These are phyloP conservation scores for Chondrilla cf. caribensis DNA, from an alignment of 37 sponge, comb jelly and placozoan genomes.

Conservation along the genomic window DNA sequence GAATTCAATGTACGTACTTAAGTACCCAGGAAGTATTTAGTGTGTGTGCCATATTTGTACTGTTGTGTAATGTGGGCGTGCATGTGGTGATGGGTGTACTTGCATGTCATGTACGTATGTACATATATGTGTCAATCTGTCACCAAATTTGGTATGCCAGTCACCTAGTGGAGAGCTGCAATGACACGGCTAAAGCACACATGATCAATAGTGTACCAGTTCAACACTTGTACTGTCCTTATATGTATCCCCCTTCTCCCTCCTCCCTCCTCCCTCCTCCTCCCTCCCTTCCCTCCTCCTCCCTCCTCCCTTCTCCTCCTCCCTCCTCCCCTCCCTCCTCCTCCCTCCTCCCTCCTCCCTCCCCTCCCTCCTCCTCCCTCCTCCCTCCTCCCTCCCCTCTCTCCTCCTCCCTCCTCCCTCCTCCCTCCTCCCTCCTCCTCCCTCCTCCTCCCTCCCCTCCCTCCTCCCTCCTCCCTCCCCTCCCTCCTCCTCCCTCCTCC, in stretches of 20 bases:
- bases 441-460: too few species aligned
- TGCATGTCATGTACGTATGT: neutral
- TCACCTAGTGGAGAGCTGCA: too few species aligned
- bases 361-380: neutral
- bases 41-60: neutral
- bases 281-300: neutral
- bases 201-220: too few species aligned
- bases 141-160: too few species aligned
- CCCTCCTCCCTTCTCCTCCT: neutral
- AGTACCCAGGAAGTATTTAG: neutral
- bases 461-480: too few species aligned
- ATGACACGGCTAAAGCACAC: too few species aligned
- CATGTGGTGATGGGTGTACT: too few species aligned
- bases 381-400: neutral
- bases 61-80: too few species aligned
- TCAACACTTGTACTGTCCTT: neutral
- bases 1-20: too few species aligned
- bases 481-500: too few species aligned
- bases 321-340: neutral
- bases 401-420: constrained; percentile 5
- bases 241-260: neutral
- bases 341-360: neutral
- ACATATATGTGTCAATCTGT: too few species aligned
- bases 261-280: neutral
- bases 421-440: too few species aligned